These are phyloP conservation scores for Oryctolagus cuniculus DNA, from an alignment of 2,113 vertebrate species.

Conservation along the genomic window DNA sequence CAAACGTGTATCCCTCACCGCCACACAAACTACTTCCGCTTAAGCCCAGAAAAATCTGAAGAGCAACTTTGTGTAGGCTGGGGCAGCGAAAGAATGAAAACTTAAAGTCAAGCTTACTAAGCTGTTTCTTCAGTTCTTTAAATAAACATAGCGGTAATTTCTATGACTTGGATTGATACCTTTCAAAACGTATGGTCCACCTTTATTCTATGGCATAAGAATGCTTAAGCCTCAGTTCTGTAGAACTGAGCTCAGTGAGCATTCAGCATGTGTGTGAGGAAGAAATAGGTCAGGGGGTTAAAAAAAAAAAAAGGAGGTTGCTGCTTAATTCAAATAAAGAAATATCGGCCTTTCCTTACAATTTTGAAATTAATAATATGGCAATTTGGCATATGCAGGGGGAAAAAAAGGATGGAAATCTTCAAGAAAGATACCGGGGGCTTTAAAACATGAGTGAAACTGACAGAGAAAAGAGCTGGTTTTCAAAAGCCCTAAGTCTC, in stretches of 20 bases:
- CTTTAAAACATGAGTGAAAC: not conserved
- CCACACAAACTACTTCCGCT: not conserved
- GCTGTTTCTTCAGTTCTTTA: conserved; percentile 10
- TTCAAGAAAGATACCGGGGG: not conserved
- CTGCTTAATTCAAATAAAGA: conserved; percentile 22
- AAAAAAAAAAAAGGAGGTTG: too few species aligned
- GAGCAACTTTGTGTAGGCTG: not conserved
- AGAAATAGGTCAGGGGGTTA: not conserved
- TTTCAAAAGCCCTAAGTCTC: not conserved
- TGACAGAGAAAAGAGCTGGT: not conserved
- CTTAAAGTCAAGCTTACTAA: not conserved
- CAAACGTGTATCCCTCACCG: not conserved
- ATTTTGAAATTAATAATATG: not conserved
- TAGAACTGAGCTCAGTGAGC: not conserved
- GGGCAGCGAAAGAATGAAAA: not conserved
- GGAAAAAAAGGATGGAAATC: not conserved
- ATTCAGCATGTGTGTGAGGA: not conserved
- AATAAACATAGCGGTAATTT: not conserved
- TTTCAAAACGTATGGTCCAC: not conserved
- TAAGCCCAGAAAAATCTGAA: not conserved
- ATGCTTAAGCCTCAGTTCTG: conserved; percentile 30
- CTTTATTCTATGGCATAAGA: not conserved
- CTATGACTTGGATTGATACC: not conserved
- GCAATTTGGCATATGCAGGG: not conserved
- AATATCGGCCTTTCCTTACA: not conserved